phyloP scores from a whole-genome alignment of 2,888 invertebrate genomes.

The Epistrophe eligans region DNA sequence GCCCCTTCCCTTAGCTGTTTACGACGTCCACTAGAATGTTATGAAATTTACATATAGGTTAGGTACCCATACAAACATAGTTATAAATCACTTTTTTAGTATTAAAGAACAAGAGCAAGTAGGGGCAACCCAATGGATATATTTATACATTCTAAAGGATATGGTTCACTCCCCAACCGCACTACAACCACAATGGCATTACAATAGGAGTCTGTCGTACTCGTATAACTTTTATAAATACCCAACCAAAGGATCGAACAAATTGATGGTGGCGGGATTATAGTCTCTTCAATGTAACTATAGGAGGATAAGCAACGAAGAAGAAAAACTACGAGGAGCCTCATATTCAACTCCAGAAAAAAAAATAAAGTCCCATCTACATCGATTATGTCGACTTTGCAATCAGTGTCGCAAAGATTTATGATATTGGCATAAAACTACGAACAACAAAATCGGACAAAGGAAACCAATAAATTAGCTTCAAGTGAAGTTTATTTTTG shows the following conservation, averaged over 20 bases:
- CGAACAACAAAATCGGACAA: conserved; percentile 65
- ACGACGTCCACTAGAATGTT: too few species aligned
- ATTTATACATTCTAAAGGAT: neutral
- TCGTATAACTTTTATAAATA: conserved; percentile 15
- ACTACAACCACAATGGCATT: neutral
- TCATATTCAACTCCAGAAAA: neutral
- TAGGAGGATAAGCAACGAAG: neutral
- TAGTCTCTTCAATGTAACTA: neutral
- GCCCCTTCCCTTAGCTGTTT: too few species aligned
- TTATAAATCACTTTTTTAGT: too few species aligned
- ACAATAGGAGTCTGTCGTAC: neutral
- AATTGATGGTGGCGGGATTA: conserved; percentile 11
- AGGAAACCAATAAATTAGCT: conserved; percentile 72
- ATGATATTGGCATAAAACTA: conserved; percentile 60
- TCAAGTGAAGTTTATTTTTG: conserved; percentile 68
- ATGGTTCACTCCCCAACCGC: neutral
- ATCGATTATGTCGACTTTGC: conserved; percentile 63
- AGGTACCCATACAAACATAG: too few species aligned
- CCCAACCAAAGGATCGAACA: conserved; percentile 26
- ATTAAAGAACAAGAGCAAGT: neutral
- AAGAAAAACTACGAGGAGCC: neutral
- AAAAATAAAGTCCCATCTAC: conserved; percentile 32
- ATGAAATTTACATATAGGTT: too few species aligned
- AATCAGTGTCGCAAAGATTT: conserved; percentile 73
- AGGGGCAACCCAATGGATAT: neutral